Percentiles rank a stretch among this genome's conserved stretches.
Conservation (phyloP, 64 coral and sea anemone genomes). For the Platygyra sinensis region DNA sequence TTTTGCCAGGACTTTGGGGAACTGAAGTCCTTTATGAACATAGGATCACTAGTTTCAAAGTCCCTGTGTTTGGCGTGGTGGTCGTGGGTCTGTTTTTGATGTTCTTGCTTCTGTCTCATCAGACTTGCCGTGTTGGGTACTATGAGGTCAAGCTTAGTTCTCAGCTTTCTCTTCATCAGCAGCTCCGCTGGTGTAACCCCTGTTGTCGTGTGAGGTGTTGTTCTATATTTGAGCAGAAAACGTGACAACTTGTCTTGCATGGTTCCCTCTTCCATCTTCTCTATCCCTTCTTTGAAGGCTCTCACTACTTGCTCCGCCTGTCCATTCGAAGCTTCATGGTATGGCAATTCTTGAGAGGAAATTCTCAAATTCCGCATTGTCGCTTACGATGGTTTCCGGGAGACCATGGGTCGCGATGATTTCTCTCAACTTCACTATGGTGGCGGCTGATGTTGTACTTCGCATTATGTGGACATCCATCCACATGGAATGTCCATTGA, state of each 20-base stretch:
- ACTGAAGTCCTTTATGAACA: too few species aligned
- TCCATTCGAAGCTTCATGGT: slow-evolving; percentile 47
- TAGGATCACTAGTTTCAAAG: too few species aligned
- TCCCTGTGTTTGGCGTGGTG: too few species aligned
- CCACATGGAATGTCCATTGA: too few species aligned
- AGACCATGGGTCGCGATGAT: slow-evolving; percentile 10
- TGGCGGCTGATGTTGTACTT: slow-evolving; percentile 5
- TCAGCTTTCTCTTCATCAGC: too few species aligned
- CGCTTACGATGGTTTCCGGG: not conserved
- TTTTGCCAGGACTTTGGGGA: too few species aligned
- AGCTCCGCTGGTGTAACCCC: too few species aligned
- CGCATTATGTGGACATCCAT: slow-evolving; percentile 2
- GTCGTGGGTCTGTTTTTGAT: too few species aligned
- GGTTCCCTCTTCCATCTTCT: slow-evolving; percentile 28
- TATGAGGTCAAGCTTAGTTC: too few species aligned
- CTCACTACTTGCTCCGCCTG: slow-evolving; percentile 13
- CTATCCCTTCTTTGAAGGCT: slow-evolving; percentile 31
- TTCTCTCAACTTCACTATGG: not conserved
- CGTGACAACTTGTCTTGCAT: slow-evolving; percentile 9
- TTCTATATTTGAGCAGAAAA: slow-evolving; percentile 33
- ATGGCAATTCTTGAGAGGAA: slow-evolving; percentile 21
- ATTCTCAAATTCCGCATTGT: slow-evolving; percentile 40
- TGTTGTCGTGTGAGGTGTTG: not conserved
- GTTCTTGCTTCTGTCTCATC: too few species aligned
- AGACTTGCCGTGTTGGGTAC: too few species aligned